Evolutionary conservation across 2,113 vertebrate species (phyloP).

Genomic region (Cairina moschata): DNA sequence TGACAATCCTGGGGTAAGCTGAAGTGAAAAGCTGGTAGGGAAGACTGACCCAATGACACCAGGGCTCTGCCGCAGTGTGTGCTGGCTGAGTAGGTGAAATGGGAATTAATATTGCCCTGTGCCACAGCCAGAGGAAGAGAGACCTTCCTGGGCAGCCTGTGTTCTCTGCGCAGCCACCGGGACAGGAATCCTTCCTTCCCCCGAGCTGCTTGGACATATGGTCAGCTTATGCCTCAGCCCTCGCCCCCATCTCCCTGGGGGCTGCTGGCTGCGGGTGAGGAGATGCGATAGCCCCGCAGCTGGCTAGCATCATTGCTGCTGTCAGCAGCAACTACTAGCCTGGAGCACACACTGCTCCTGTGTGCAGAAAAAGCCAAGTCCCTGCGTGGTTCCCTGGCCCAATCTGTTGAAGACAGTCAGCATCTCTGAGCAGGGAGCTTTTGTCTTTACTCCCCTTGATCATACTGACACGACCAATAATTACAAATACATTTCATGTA

Average conservation of each 20-base stretch:
- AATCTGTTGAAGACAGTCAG: neutral
- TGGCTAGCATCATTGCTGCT: slow-evolving; percentile 35
- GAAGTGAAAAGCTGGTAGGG: neutral
- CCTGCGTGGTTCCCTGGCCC: neutral
- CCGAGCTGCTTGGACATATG: neutral
- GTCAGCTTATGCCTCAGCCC: neutral
- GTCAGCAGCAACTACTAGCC: slow-evolving; percentile 37
- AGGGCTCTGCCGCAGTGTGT: rapidly evolving
- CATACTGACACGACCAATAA: neutral
- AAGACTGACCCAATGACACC: neutral
- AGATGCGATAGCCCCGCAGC: neutral
- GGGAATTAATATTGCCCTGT: neutral
- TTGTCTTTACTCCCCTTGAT: slow-evolving; percentile 41
- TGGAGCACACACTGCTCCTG: slow-evolving; percentile 3
- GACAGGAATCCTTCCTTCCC: neutral
- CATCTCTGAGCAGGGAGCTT: neutral
- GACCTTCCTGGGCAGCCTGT: neutral
- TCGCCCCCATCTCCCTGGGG: rapidly evolving
- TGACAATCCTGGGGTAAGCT: neutral
- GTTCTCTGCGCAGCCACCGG: rapidly evolving
- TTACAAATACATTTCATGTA: neutral
- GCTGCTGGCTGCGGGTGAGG: neutral
- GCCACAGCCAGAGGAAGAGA: neutral
- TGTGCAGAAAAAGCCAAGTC: neutral
- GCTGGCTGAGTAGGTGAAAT: rapidly evolving